Base-by-base conservation (phyloP, 2,797 vertebrate species). In the Prunella strophiata region DNA sequence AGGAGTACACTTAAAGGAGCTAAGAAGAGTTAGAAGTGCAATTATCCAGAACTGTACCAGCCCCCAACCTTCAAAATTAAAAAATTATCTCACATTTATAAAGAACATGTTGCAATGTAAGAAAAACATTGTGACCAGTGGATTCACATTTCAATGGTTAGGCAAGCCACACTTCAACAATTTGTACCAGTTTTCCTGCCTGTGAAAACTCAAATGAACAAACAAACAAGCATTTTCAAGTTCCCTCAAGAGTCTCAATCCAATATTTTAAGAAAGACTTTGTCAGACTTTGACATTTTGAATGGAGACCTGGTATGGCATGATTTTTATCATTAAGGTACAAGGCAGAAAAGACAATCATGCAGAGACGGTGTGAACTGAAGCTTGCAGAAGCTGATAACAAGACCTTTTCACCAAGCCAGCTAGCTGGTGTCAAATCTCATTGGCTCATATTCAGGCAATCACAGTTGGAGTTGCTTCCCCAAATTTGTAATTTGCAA, bases 331-430 rank as follows among this genome's bases (percentile, higher is more conserved):
- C 52, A 52, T 45, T 76, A 66, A 84, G 13, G 30, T 67, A 66
- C 36, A 72, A 79, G 52, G 14, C 59, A 88, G 68, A 50, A 91
- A 95, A 74, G 7, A 90, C 76, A 93, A 76, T 30, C 16, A n/a
- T 71, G 36, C 50, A 85, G 91, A 65, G 75, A 76, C 19, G 61
- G 54, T 62, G 38, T 71, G 81, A 82, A 74, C 25, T 40, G 61
- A 85, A 85, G 50, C 42, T 85, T 73, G 51, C 40, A 90, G 51
- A 82, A 92, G 25, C 48, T 88, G 88, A 70, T 88, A 95, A 94
- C 45, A 87, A 87, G 70, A 74, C 23, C 40, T 96, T 54, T 93
- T 52, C 67, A 90, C 42, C 23, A 67, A 94, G 42, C 19, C 34
- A 89, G 43, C 13, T 51, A 83, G 20, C 15, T 74, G 38, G 10